Evolutionary conservation across 2,113 vertebrate species (phyloP), one percentile per base, ranked within the genome.

Genomic region (Channa maculata): DNA sequence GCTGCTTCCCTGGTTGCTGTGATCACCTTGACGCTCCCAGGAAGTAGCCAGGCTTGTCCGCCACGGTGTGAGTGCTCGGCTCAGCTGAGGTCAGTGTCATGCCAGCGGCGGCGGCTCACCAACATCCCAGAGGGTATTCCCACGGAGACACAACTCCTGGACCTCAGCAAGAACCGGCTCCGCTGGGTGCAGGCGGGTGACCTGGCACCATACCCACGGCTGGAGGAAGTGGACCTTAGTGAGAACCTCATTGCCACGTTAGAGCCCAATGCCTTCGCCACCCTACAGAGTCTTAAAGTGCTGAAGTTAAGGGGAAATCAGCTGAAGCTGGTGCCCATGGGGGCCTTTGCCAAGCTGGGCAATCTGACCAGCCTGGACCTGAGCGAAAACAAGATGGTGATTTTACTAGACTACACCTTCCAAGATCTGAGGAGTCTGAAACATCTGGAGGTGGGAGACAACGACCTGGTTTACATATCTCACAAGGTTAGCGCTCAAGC

Each of bases 381-480:
- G 82, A 99, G 98, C 0, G 97, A 99, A 90, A 99, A 99, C 93
- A 96, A 96, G 80, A 95, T 99, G 11, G 98, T 99, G 66, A 96
- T 99, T 88, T 94, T 99, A 77, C 74, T 99, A 75, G 98, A 99
- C 92, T 97, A 95, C 92, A 95, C 95, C 71, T 99, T 99, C 90
- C 96, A 97, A 88, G 98, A 98, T 80, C 92, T 99, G 82, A 90
- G 79, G 58, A 96, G 92, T 88, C 93, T 99, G 10, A 96, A 94
- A 79, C 91, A 92, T 62, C 90, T 99, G 66, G 96, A 98, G 75
- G 95, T 99, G 70, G 98, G 97, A 0, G 97, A 99, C 91, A 99
- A 99, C 0, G 96, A 99, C 89, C 88, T 99, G 93, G 97, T 99
- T 80, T 99, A 98, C 90, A 97, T 99, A 87, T 97, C 98, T 11